Conservation (phyloP, 2,797 vertebrate species). For the Nannoperca obscura region DNA sequence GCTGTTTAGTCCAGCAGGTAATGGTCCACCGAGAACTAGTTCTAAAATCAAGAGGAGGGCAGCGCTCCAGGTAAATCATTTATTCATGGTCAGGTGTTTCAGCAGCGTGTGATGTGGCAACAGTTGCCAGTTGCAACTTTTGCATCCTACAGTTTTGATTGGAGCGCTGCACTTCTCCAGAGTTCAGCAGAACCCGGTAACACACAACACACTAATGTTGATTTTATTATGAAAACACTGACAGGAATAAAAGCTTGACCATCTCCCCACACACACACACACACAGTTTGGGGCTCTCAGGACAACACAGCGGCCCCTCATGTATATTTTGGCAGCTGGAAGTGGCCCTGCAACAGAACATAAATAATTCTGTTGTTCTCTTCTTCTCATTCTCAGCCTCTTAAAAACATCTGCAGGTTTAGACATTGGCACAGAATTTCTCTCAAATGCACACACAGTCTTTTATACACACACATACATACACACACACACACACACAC, state of each 20-base stretch:
- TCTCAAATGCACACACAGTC: not conserved
- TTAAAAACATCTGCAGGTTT: constrained; percentile 50
- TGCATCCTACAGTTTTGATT: not conserved
- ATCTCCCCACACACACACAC: not conserved
- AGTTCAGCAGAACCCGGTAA: not conserved
- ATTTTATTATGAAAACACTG: not conserved
- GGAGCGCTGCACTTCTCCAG: not conserved
- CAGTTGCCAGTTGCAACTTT: not conserved
- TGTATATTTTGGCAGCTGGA: constrained; percentile 49
- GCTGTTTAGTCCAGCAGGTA: not conserved
- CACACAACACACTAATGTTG: not conserved
- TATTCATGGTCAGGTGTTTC: not conserved
- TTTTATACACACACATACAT: not conserved
- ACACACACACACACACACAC: no score
- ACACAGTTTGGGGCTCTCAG: not conserved
- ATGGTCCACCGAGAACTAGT: not conserved
- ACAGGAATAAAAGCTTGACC: not conserved
- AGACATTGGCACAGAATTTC: not conserved
- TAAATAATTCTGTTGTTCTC: constrained; percentile 49
- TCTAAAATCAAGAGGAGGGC: not conserved
- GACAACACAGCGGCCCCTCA: constrained; percentile 21
- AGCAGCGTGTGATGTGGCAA: not conserved
- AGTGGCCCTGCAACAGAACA: constrained; percentile 12
- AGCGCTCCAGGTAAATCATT: not conserved
- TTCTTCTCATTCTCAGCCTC: constrained; percentile 34